Base-by-base conservation (phyloP, 2,888 invertebrate genomes). In the Himalopsyche japonica region DNA sequence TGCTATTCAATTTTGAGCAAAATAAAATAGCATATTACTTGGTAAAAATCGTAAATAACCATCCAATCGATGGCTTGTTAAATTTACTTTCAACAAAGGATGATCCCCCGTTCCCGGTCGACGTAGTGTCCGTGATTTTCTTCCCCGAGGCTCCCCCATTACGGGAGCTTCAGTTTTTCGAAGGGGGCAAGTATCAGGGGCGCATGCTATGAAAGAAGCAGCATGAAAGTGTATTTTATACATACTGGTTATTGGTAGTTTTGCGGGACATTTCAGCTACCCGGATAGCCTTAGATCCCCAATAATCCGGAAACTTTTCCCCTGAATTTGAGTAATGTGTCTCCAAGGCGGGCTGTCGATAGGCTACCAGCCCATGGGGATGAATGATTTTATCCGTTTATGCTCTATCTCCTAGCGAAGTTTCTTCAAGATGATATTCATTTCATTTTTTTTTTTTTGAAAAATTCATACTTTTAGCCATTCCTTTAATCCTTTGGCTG, bases 271-370 rank as follows among this genome's bases (percentile, higher is more conserved):
- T 43, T 78, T 47, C 79, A 30, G 64, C 82, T 70, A 76, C 76
- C 64, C 32, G 57, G 78, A 34, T 78, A 70, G 79, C 48, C 83
- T 48, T 18, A 70, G 49, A 70, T 76, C 34, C 83, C 48, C 27
- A n/a, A 80, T 83, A 83, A 83, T 83, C 83, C 83, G 47, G 43
- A 83, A 83, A 83, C 78, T 83, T 83, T 83, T 80, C 83, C 80
- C 80, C 83, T 64, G 83, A 80, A 83, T 83, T 83, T 83, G 83
- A 83, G 80, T 80, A 80, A 83, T 83, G 80, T 34, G 83, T 83
- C 83, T 83, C 83, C 80, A 32, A 83, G 83, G 83, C 80, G 30
- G 83, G 47, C 80, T 83, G 83, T 83, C 83, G 70, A 76, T 43
- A 24, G 27, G 27, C 76, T 80, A 57, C 57, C 20, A 49, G 24